Evolutionary conservation across 2,113 vertebrate genomes (phyloP).

Genomic region (Motacilla tschutschensis): DNA sequence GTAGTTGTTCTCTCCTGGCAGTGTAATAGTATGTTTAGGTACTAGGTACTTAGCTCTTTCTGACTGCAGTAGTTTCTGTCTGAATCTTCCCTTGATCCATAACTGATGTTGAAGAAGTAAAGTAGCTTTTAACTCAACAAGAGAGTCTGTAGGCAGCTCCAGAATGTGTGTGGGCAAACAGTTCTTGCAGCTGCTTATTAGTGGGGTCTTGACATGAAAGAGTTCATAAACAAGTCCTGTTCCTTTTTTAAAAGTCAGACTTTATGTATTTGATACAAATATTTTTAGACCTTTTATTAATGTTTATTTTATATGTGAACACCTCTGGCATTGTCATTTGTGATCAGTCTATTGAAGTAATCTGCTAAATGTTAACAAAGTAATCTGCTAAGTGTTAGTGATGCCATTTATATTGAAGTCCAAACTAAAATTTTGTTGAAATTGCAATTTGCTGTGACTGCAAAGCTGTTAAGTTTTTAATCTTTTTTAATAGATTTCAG

Average conservation of each 20-base stretch:
- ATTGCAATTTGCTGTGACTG: too few species aligned
- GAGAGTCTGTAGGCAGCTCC: slow-evolving; percentile 26
- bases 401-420: background rate
- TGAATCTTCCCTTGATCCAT: background rate
- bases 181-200: slow-evolving; percentile 35
- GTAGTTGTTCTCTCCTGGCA: background rate
- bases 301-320: background rate
- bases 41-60: background rate
- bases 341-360: background rate
- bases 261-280: background rate
- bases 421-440: background rate
- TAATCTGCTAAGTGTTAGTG: background rate
- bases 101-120: background rate
- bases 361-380: background rate
- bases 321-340: background rate
- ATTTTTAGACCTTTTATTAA: background rate
- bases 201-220: background rate
- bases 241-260: background rate
- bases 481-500: background rate
- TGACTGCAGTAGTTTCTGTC: background rate
- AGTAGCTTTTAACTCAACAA: slow-evolving; percentile 6
- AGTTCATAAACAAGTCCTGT: background rate
- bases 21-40: background rate
- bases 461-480: background rate
- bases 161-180: slow-evolving; percentile 57